Conservation (phyloP, 2,113 vertebrate genomes). For the Craseonycteris thonglongyai region DNA sequence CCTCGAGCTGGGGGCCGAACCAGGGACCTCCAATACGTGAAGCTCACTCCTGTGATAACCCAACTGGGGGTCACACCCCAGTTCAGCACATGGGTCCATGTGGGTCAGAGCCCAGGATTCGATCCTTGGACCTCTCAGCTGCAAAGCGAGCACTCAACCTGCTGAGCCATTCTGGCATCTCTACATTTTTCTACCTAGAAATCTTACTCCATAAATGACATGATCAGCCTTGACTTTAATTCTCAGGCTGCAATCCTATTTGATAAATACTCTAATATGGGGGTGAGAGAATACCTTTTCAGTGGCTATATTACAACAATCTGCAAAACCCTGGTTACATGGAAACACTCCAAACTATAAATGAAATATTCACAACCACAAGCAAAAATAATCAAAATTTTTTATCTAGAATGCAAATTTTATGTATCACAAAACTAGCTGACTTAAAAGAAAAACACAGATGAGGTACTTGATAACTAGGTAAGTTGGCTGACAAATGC, state of each 20-base stretch:
- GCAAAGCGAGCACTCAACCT: no score
- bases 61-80: no score
- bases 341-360: neutral
- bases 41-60: no score
- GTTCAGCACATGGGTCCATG: no score
- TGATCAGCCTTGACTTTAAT: neutral
- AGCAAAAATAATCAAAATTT: neutral
- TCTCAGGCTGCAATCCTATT: no score
- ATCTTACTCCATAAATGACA: neutral
- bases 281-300: neutral
- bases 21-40: no score
- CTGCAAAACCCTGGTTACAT: neutral
- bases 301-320: neutral
- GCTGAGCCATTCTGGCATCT: no score
- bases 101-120: no score
- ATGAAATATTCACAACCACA: neutral
- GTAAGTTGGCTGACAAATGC: neutral
- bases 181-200: neutral
- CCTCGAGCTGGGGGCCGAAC: no score
- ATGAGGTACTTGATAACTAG: neutral
- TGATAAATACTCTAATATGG: neutral
- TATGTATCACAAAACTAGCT: neutral
- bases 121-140: no score
- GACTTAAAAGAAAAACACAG: no score
- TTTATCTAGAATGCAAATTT: neutral